Evolutionary conservation across 2,888 invertebrate genomes (phyloP).

Genomic region (Agrilus cyanescens): DNA sequence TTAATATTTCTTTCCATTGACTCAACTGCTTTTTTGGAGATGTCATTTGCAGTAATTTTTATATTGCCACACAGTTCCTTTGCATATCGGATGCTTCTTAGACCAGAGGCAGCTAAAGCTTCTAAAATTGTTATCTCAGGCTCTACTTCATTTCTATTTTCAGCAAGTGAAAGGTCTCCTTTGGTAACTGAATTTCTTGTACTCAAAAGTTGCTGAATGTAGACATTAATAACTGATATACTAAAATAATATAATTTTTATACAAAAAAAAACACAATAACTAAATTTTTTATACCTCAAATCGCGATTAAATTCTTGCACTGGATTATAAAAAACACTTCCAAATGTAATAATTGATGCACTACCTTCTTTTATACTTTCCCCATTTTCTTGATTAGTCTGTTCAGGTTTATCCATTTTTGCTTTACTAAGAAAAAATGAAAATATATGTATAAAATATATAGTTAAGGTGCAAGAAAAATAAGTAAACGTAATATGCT

Average conservation of each 20-base stretch:
- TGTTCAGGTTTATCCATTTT: no score
- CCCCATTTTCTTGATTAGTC: neutral
- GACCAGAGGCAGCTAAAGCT: slow-evolving; percentile 90
- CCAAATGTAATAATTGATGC: slow-evolving; percentile 63
- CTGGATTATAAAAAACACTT: slow-evolving; percentile 95
- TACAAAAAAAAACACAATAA: slow-evolving; percentile 2
- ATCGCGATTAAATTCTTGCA: slow-evolving; percentile 97
- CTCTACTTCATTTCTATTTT: slow-evolving; percentile 30
- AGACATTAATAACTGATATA: slow-evolving; percentile 60
- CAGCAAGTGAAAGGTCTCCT: no score
- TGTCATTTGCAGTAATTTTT: slow-evolving; percentile 83
- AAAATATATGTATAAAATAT: no score
- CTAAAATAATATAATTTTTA: slow-evolving; percentile 38
- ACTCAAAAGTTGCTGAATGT: slow-evolving; percentile 33
- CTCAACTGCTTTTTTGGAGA: slow-evolving; percentile 72
- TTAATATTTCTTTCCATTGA: slow-evolving; percentile 72
- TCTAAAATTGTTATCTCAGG: slow-evolving; percentile 65
- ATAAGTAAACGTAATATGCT: no score
- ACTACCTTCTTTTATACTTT: slow-evolving; percentile 57
- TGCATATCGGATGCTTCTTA: slow-evolving; percentile 92
- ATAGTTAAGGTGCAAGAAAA: no score
- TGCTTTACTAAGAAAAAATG: no score
- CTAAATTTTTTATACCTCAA: slow-evolving; percentile 43
- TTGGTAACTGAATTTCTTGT: no score
- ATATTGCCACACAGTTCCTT: slow-evolving; percentile 79